phyloP scores from a whole-genome alignment of 1,140 invertebrate genomes.

The Apis cerana region DNA sequence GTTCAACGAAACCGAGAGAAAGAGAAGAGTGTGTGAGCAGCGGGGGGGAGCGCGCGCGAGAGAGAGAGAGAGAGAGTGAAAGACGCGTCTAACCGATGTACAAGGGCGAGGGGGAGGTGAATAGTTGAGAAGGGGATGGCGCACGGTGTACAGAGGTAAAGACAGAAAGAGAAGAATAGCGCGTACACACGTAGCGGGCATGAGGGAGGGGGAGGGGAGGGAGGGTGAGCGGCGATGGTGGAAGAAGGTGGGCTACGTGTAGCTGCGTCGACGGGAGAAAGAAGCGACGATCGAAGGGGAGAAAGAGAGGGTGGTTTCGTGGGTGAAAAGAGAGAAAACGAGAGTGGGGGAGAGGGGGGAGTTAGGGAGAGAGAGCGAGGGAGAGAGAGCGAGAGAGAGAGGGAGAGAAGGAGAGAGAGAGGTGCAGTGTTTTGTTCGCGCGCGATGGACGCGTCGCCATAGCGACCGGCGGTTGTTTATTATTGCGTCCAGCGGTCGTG shows the following conservation, averaged over 20 bases:
- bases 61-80: neutral
- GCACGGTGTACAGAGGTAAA: conserved; percentile 35
- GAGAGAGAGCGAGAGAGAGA: conserved; percentile 47
- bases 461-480: conserved; percentile 80
- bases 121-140: conserved; percentile 22
- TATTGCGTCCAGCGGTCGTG: conserved; percentile 78
- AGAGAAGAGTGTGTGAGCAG: neutral
- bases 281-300: neutral
- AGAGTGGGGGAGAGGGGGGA: neutral
- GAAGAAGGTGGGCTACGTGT: neutral
- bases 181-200: neutral
- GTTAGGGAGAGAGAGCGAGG: neutral
- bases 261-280: conserved; percentile 1
- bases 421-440: conserved; percentile 78
- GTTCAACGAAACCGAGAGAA: conserved; percentile 28
- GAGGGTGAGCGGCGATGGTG: neutral
- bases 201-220: neutral
- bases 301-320: conserved; percentile 16
- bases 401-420: conserved; percentile 48
- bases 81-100: neutral
- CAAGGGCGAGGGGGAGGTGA: neutral
- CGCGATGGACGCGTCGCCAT: conserved; percentile 79
- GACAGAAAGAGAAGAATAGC: conserved; percentile 36
- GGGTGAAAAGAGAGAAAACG: conserved; percentile 35
- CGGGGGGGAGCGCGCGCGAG: neutral